Conservation (phyloP, 2,888 invertebrate species). For the Agrochola litura region DNA sequence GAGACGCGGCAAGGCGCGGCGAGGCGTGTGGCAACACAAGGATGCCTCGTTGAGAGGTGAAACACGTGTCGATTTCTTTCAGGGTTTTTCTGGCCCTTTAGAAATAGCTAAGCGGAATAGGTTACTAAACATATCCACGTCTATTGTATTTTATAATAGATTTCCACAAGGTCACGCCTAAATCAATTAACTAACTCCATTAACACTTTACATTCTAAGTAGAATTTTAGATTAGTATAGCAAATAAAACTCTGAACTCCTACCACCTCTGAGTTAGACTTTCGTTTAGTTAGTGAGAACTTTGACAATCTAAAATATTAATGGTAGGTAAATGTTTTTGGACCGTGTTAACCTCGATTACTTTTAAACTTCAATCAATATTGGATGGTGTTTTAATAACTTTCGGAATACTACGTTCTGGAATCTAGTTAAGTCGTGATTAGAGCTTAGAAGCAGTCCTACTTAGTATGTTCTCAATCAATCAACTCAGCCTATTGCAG, state of each 20-base stretch:
- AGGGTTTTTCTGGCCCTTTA: too few relatives aligned
- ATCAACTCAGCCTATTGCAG: too few relatives aligned
- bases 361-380: conserved; percentile 46
- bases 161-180: too few relatives aligned
- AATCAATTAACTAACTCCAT: too few relatives aligned
- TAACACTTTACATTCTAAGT: conserved; percentile 3
- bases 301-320: conserved; percentile 53
- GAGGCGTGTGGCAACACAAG: too few relatives aligned
- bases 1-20: too few relatives aligned
- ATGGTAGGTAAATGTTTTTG: conserved; percentile 49
- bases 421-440: neutral
- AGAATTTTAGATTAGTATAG: conserved; percentile 27
- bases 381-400: conserved; percentile 6
- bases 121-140: too few relatives aligned
- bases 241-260: conserved; percentile 26
- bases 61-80: too few relatives aligned
- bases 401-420: neutral
- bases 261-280: conserved; percentile 2
- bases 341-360: conserved; percentile 32
- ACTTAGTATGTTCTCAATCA: neutral
- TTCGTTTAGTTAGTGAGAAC: conserved; percentile 38
- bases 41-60: too few relatives aligned
- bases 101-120: too few relatives aligned
- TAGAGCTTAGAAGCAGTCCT: neutral
- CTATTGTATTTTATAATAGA: too few relatives aligned